Evolutionary conservation across 2,888 invertebrate species (phyloP).

Genomic region (Drosophila setosimentum): DNA sequence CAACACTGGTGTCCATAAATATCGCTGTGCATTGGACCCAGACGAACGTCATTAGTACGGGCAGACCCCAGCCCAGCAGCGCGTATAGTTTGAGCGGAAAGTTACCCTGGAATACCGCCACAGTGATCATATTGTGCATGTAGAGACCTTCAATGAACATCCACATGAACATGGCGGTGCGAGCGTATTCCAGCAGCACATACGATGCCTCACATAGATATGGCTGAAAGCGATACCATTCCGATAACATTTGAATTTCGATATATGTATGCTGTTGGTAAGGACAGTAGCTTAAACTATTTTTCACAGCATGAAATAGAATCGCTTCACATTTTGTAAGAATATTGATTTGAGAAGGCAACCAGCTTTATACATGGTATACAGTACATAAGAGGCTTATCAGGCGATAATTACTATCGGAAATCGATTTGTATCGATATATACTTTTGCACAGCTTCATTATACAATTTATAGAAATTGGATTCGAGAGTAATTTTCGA

Average conservation of each 20-base stretch:
- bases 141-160: conserved; percentile 98
- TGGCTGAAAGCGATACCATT: conserved; percentile 86
- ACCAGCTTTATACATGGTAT: no score
- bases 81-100: conserved; percentile 87
- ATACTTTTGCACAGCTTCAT: background rate
- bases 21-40: conserved; percentile 89
- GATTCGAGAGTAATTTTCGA: background rate
- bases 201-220: conserved; percentile 92
- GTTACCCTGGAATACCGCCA: conserved; percentile 89
- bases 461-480: background rate
- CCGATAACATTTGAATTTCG: background rate
- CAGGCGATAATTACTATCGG: background rate
- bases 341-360: background rate
- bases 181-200: conserved; percentile 93
- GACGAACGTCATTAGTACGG: conserved; percentile 88
- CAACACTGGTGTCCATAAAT: conserved; percentile 84
- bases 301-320: no score
- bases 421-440: background rate
- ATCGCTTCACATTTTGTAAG: background rate
- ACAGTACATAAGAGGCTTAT: no score
- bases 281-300: background rate
- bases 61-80: conserved; percentile 91
- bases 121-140: conserved; percentile 93
- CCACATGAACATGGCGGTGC: conserved; percentile 97
- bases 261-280: background rate